Conservation (phyloP, 2,797 vertebrate species). For the Leptodactylus fallax region DNA sequence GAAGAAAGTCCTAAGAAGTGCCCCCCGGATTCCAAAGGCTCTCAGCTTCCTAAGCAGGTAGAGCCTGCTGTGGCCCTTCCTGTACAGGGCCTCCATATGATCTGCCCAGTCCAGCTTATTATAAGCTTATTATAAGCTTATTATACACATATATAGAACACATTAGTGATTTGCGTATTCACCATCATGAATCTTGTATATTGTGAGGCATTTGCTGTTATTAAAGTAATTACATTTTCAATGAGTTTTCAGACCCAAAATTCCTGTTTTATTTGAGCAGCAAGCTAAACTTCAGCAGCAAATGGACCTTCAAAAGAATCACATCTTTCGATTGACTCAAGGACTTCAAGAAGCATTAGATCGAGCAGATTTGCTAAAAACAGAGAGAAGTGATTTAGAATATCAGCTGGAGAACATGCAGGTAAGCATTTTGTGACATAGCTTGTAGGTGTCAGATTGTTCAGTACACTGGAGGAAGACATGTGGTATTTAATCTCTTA, state of each 20-base stretch:
- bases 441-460: not conserved
- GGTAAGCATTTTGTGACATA: slow-evolving; percentile 67
- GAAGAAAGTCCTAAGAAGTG: too few relatives aligned
- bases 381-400: slow-evolving; percentile 93
- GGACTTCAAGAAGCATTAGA: slow-evolving; percentile 96
- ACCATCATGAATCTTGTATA: not conserved
- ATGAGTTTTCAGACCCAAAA: slow-evolving; percentile 20
- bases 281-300: slow-evolving; percentile 98
- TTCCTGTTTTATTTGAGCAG: slow-evolving; percentile 72
- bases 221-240: not conserved
- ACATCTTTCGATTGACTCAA: slow-evolving; percentile 97
- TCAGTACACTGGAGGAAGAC: not conserved
- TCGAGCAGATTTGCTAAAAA: slow-evolving; percentile 96
- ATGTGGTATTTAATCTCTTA: slow-evolving; percentile 64
- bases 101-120: too few relatives aligned
- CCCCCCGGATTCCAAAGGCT: too few relatives aligned
- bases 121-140: too few relatives aligned
- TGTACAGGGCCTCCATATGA: too few relatives aligned
- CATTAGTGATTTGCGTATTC: too few relatives aligned
- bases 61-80: too few relatives aligned
- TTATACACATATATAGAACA: too few relatives aligned
- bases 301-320: slow-evolving; percentile 98
- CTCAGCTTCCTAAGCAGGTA: too few relatives aligned
- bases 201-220: not conserved
- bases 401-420: slow-evolving; percentile 88